Evolutionary conservation across 2,797 vertebrate genomes (phyloP).

Genomic region (Prionace glauca): DNA sequence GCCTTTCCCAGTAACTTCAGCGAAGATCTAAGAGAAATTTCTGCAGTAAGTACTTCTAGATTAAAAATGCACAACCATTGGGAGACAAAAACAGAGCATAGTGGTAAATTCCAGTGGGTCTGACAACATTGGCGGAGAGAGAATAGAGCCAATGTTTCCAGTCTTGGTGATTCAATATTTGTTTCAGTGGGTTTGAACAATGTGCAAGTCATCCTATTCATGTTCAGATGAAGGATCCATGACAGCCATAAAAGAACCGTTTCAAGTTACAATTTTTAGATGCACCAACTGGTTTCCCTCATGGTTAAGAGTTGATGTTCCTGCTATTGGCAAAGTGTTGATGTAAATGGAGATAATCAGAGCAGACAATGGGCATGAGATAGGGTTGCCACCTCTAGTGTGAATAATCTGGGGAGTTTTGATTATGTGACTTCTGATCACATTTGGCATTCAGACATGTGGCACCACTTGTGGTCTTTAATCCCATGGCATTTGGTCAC

Average conservation of each 20-base stretch:
- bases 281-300: not conserved
- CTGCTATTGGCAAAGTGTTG: not conserved
- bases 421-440: not conserved
- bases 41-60: not conserved
- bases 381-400: not conserved
- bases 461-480: not conserved
- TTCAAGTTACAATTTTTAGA: not conserved
- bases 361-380: not conserved
- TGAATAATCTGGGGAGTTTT: not conserved
- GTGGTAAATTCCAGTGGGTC: no score
- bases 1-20: slow-evolving; percentile 76
- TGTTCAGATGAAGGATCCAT: not conserved
- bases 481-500: not conserved
- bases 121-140: no score
- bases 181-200: no score
- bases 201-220: no score
- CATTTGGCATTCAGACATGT: not conserved
- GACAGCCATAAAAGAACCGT: not conserved
- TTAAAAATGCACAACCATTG: not conserved
- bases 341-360: not conserved
- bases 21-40: not conserved
- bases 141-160: no score
- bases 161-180: no score
- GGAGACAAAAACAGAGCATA: not conserved
- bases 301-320: not conserved